These are phyloP conservation scores for Stenodera caucasica DNA, from an alignment of 2,888 invertebrate species.

Conservation along the genomic window DNA sequence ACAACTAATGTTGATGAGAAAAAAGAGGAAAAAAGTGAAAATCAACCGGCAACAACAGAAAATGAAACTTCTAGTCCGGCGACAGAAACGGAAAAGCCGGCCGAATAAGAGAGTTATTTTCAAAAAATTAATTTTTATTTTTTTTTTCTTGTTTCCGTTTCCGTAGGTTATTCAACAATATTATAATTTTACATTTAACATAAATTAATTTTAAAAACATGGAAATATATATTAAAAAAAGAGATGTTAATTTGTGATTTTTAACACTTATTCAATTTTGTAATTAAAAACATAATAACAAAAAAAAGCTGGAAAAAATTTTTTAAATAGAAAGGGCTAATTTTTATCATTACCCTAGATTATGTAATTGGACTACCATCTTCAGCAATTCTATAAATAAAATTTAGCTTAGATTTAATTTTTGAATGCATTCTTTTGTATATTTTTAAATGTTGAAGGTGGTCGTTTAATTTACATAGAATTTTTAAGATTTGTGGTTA, in stretches of 20 bases:
- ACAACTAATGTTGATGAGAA: conserved; percentile 44
- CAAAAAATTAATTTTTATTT: conserved; percentile 33
- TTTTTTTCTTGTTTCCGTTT: conserved; percentile 33
- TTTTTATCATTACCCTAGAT: background rate
- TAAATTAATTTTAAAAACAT: conserved; percentile 28
- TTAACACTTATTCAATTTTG: conserved; percentile 29
- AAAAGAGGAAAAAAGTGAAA: conserved; percentile 43
- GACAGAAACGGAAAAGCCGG: conserved; percentile 45
- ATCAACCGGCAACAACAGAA: conserved; percentile 37
- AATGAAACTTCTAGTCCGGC: conserved; percentile 41
- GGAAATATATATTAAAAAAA: background rate
- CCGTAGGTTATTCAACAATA: conserved; percentile 45
- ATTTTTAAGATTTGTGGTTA: conserved; percentile 30
- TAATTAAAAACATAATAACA: conserved; percentile 20
- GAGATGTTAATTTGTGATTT: conserved; percentile 27
- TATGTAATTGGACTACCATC: background rate
- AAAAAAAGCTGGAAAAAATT: background rate
- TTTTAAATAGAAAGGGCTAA: background rate
- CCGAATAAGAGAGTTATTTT: conserved; percentile 44
- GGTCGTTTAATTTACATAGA: conserved; percentile 8
- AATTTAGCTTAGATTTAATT: background rate
- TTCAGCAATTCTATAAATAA: background rate
- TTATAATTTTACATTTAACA: conserved; percentile 31
- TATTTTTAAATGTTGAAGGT: background rate
- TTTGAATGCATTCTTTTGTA: background rate